These are phyloP conservation scores for Lasius platythorax DNA, from an alignment of 2,888 invertebrate species.

Conservation along the genomic window DNA sequence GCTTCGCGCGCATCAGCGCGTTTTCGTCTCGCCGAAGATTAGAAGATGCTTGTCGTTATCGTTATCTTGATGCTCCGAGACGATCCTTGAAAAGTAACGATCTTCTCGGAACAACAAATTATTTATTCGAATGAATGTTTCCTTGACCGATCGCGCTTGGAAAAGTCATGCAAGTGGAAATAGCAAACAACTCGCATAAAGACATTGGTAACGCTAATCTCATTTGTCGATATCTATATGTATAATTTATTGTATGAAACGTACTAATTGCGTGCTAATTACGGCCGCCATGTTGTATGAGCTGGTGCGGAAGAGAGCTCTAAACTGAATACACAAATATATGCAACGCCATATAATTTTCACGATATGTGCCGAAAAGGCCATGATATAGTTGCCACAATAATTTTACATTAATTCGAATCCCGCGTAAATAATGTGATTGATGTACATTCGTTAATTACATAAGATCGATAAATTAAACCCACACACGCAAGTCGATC, in stretches of 20 bases:
- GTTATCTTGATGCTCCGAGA: not conserved
- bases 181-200: not conserved
- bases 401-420: slow-evolving; percentile 50
- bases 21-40: not conserved
- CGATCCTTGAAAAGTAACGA: not conserved
- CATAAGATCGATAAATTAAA: slow-evolving; percentile 36
- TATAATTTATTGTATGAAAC: not conserved
- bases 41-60: slow-evolving; percentile 17
- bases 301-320: slow-evolving; percentile 30
- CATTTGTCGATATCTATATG: not conserved
- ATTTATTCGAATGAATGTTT: not conserved
- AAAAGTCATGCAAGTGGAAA: slow-evolving; percentile 56
- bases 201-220: not conserved
- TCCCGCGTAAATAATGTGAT: slow-evolving; percentile 44
- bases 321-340: slow-evolving; percentile 30
- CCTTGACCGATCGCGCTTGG: not conserved
- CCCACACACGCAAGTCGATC: not conserved
- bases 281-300: not conserved
- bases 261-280: slow-evolving; percentile 26
- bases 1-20: slow-evolving; percentile 82
- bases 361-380: not conserved
- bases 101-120: slow-evolving; percentile 2
- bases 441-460: slow-evolving; percentile 41
- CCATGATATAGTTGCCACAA: slow-evolving; percentile 18
- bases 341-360: slow-evolving; percentile 18